Percentiles rank a stretch among this genome's conserved stretches.
Evolutionary conservation across 2,888 invertebrate species (phyloP).

Genomic region (Spilosoma lubricipeda): DNA sequence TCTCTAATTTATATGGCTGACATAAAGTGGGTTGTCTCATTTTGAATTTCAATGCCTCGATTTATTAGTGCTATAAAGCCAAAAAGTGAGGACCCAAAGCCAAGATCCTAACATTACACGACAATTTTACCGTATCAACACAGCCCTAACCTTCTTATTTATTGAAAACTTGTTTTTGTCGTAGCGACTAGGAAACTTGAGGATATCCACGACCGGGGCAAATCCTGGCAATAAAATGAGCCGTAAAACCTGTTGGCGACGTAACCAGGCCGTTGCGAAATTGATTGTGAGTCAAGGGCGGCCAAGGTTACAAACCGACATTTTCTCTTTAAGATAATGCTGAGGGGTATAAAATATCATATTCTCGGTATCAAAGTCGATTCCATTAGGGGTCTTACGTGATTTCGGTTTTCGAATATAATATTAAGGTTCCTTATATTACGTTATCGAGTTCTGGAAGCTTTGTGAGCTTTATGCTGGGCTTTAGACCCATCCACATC

Average conservation of each 20-base stretch:
- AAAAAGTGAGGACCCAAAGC: neutral
- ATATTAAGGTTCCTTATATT: conserved; percentile 3
- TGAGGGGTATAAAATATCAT: conserved; percentile 26
- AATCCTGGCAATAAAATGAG: conserved; percentile 68
- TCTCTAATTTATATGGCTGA: neutral
- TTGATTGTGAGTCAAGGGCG: conserved; percentile 71
- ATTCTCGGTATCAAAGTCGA: conserved; percentile 30
- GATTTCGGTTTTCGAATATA: conserved; percentile 16
- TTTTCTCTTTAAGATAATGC: conserved; percentile 43
- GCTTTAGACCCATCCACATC: neutral
- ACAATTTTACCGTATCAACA: conserved; percentile 34
- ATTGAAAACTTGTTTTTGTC: conserved; percentile 70
- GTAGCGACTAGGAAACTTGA: conserved; percentile 55
- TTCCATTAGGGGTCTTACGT: conserved; percentile 29
- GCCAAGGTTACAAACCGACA: conserved; percentile 63
- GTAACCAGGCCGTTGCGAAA: conserved; percentile 50
- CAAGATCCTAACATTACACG: conserved; percentile 34
- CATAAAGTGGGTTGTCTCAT: neutral
- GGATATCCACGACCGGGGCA: conserved; percentile 53
- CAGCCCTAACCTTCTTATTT: conserved; percentile 56
- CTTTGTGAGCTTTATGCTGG: neutral
- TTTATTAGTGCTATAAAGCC: neutral
- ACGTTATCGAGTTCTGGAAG: neutral
- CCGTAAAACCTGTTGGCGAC: conserved; percentile 77
- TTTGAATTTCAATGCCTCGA: neutral